phyloP scores from a whole-genome alignment of 2,113 vertebrate species.

The Python bivittatus region DNA sequence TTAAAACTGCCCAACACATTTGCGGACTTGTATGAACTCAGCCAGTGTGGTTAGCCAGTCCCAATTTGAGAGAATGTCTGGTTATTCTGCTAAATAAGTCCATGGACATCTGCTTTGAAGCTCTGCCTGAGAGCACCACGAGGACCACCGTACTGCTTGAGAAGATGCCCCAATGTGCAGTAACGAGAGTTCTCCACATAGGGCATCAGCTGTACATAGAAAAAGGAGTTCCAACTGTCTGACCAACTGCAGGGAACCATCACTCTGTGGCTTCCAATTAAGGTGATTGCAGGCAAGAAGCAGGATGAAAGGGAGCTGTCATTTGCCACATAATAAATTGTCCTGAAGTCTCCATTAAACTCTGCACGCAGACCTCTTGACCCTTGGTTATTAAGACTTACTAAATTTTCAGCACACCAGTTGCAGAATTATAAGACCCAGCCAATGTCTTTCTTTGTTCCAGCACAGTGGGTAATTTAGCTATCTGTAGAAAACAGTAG shows the following conservation, averaged over 20 bases:
- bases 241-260: not conserved
- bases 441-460: slow-evolving; percentile 32
- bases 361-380: slow-evolving; percentile 33
- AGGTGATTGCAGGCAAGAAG: slow-evolving; percentile 1
- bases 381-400: slow-evolving; percentile 39
- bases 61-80: no score
- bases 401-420: slow-evolving; percentile 26
- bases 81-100: not conserved
- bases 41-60: no score
- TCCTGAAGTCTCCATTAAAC: slow-evolving; percentile 37
- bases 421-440: slow-evolving; percentile 32
- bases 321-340: not conserved
- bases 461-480: slow-evolving; percentile 18
- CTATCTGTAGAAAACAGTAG: slow-evolving; percentile 30
- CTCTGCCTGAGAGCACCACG: not conserved
- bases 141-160: not conserved
- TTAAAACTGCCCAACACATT: no score
- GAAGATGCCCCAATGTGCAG: not conserved
- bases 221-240: not conserved
- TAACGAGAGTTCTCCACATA: not conserved
- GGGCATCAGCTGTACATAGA: not conserved
- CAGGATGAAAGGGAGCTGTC: slow-evolving; percentile 17
- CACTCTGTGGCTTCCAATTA: not conserved
- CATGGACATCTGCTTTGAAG: not conserved
- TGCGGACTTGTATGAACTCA: no score